phyloP scores from a whole-genome alignment of 2,113 vertebrate species.

The Amazona vittata region DNA sequence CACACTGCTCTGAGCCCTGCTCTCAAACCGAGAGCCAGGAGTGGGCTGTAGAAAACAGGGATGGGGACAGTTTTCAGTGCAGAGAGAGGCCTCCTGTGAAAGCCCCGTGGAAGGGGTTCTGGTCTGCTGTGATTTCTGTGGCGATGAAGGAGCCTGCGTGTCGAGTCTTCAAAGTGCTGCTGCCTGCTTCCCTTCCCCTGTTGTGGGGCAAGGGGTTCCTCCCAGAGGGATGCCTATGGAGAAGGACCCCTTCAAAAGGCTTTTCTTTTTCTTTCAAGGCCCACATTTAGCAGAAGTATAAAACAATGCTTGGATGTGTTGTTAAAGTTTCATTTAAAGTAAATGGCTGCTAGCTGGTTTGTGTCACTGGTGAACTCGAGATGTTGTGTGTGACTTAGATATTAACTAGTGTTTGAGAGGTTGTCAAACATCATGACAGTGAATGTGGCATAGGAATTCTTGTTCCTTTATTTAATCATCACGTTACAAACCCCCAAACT shows the following conservation, averaged over 20 bases:
- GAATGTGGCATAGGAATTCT: background rate
- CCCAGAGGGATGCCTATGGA: background rate
- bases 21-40: background rate
- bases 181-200: background rate
- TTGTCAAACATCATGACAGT: background rate
- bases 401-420: background rate
- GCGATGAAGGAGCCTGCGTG: background rate
- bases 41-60: background rate
- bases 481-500: rapidly evolving
- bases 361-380: background rate
- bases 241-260: background rate
- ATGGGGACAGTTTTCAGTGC: background rate
- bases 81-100: background rate
- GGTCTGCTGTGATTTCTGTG: background rate
- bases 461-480: background rate
- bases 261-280: background rate
- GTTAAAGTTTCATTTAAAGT: background rate
- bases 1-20: background rate
- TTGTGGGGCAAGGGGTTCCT: background rate
- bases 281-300: background rate
- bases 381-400: background rate
- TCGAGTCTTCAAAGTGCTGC: background rate
- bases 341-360: background rate
- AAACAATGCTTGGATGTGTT: background rate
- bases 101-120: background rate